Base-by-base conservation (phyloP, 2,797 vertebrate genomes). In the Manis javanica region DNA sequence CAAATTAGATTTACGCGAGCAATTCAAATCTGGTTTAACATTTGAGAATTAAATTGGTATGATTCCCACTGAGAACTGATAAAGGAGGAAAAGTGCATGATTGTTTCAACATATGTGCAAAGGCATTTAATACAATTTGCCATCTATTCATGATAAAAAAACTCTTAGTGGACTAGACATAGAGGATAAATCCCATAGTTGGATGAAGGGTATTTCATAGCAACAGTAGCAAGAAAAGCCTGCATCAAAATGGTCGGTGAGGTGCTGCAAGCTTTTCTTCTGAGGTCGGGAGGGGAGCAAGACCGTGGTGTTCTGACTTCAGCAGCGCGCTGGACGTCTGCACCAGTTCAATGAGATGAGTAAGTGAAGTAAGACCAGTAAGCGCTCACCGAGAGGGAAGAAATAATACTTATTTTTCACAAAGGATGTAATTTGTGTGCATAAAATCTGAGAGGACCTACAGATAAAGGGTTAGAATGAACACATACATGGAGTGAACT, bases 401-500 rank as follows among this genome's bases (percentile, higher is more conserved):
- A 55, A 10, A 18, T 6, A 8, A 53, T 15, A 29, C 23, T 23
- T 13, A 1, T 6, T 61, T 72, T 83, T 63, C 61, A 59, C 39
- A 23, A 23, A 46, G 5, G 69, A 11, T 13, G 1, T 2, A 16
- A 29, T 29, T 86, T 15, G 3, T 42, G 26, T 26, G 10, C 14
- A 23, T 37, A 57, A 26, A 64, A 69, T 11, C 63, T n/a, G 46
- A 71, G 90, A 72, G 21, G 24, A 29, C 16, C 83, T 34, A 24
- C 37, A 29, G n/a, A 49, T 15, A n/a, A 31, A 29, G 11, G 3
- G 0, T 19, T 3, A 31, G 46, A 57, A 11, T 4, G 23, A 34
- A 3, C 0, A 13, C 0, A 55, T 37, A 63, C 14, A 1, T 14
- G 11, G 23, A 11, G 46, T n/a, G 6, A 53, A 21, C 13, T 0